phyloP scores from a whole-genome alignment of 2,888 invertebrate genomes.

The Drosophila monieri region DNA sequence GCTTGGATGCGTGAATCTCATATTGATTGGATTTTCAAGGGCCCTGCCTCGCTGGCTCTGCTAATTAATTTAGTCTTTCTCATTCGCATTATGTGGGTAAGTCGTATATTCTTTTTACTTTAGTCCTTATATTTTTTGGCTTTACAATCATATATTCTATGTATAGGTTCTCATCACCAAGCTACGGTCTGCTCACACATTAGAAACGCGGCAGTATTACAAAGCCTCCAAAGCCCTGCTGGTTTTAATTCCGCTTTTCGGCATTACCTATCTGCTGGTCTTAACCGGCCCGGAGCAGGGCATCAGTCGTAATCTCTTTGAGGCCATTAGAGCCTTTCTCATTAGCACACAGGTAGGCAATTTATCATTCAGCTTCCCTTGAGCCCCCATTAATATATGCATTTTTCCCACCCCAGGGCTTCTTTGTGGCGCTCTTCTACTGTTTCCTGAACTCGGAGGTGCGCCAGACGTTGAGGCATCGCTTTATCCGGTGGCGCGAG shows the following conservation, averaged over 20 bases:
- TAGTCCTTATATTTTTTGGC: too few species aligned
- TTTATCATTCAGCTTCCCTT: slow-evolving; percentile 56
- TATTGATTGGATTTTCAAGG: slow-evolving; percentile 95
- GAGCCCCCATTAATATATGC: neutral
- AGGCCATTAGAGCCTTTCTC: slow-evolving; percentile 91
- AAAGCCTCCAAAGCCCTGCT: slow-evolving; percentile 96
- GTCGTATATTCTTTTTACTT: slow-evolving; percentile 67
- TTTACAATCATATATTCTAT: neutral
- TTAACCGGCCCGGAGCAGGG: slow-evolving; percentile 92
- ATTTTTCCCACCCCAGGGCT: slow-evolving; percentile 86
- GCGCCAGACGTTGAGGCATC: slow-evolving; percentile 92
- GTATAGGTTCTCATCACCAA: slow-evolving; percentile 95
- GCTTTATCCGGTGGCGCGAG: slow-evolving; percentile 90
- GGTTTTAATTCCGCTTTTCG: slow-evolving; percentile 95
- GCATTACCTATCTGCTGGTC: slow-evolving; percentile 94
- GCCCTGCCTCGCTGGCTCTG: slow-evolving; percentile 91
- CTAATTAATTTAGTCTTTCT: slow-evolving; percentile 92
- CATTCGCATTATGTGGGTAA: slow-evolving; percentile 94
- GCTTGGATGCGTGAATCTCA: slow-evolving; percentile 91
- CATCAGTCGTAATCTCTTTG: slow-evolving; percentile 90
- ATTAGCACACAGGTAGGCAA: slow-evolving; percentile 93
- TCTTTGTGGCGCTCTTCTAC: slow-evolving; percentile 95
- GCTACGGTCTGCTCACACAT: slow-evolving; percentile 93
- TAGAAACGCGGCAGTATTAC: slow-evolving; percentile 95
- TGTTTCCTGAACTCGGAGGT: slow-evolving; percentile 97